Base-by-base conservation (phyloP, 2,888 invertebrate genomes). In the Anthrax anthrax region DNA sequence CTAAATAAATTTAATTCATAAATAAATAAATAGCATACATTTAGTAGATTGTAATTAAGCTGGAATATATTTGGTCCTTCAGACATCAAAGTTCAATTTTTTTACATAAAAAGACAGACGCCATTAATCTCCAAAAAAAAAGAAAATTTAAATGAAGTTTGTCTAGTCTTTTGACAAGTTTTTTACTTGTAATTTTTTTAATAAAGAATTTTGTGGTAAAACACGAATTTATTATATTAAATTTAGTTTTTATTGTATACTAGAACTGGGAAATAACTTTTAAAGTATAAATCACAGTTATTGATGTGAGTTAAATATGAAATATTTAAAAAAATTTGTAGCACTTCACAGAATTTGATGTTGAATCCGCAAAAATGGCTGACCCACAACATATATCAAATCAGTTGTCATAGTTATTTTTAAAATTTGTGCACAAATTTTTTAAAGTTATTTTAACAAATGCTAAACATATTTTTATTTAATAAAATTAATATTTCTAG, bases 341-440 rank as follows among this genome's bases (percentile, higher is more conserved):
- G 72, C 58, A 73, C 65, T 68, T 72, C 73, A 72, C 72, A 71
- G 65, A 72, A 69, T 72, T n/a, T 74, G 75, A 76, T 76, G 77
- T 77, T 75, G 71, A 74, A 67, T 73, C 76, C 74, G 72, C 72
- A 73, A 74, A 76, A 77, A 79, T 78, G 78, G 78, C 78, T 75
- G 78, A 77, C 75, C 73, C 73, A 78, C 77, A 77, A 78, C 77
- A 72, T 69, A 70, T 13, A 12, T 18, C 29, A 32, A 32, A 32
- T 32, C 12, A 8, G 8, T 39, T 42, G 32, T 39, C 18, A 23
- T 29, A 14, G 18, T 17, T 27, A 39, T 23, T 43, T 19, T 41
- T 19, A 40, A 16, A n/a, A 39, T n/a, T 45, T 45, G 39, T 18
- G 34, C 8, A 14, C 16, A 23, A 44, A 23, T 23, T 23, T 23